phyloP scores from a whole-genome alignment of 2,888 invertebrate genomes.

The Ommatoiulus sabulosus region DNA sequence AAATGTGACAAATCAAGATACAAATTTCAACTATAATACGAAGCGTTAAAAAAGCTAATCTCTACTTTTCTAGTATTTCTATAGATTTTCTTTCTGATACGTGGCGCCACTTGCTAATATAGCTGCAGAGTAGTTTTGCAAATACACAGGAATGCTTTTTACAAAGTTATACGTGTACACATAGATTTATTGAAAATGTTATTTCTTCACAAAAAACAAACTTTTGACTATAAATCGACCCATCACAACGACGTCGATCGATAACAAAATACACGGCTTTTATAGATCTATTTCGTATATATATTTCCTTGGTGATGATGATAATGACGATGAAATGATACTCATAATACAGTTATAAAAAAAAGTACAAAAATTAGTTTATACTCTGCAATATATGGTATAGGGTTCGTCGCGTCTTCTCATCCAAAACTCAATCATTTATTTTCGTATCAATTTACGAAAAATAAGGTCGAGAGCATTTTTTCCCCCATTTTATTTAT shows the following conservation, averaged over 20 bases:
- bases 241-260: neutral
- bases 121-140: neutral
- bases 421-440: neutral
- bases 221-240: neutral
- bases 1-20: no score
- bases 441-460: neutral
- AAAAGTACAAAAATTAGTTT: slow-evolving; percentile 8
- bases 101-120: neutral
- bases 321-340: neutral
- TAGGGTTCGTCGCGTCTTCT: neutral
- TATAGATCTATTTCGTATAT: slow-evolving; percentile 3
- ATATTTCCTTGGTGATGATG: neutral
- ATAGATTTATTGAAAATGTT: neutral
- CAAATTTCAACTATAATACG: no score
- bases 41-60: no score
- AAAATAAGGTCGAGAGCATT: neutral
- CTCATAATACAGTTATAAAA: slow-evolving; percentile 3
- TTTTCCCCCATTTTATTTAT: neutral
- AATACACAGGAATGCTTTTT: slow-evolving; percentile 2
- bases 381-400: neutral
- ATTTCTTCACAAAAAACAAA: neutral
- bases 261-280: neutral
- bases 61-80: no score
- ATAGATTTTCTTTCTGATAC: no score
- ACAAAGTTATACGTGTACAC: neutral